phyloP scores from a whole-genome alignment of 2,113 vertebrate species.

The Marcusenius ussheri region DNA sequence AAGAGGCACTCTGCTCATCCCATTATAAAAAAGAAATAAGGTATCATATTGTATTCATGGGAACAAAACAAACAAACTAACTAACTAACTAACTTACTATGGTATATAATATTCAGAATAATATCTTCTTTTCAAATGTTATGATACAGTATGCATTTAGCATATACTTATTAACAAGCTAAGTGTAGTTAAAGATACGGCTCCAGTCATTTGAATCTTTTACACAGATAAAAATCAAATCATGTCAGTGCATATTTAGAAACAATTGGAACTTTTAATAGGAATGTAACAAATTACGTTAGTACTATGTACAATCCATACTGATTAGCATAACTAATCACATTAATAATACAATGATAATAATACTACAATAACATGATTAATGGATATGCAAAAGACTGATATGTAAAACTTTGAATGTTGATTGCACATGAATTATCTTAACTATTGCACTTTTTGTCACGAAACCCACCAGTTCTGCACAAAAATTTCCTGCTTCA shows the following conservation, averaged over 20 bases:
- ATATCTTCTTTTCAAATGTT: neutral
- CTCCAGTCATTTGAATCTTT: neutral
- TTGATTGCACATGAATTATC: neutral
- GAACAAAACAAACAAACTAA: neutral
- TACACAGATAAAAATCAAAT: neutral
- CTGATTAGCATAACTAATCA: neutral
- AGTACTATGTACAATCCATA: neutral
- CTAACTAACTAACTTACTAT: neutral
- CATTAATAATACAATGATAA: neutral
- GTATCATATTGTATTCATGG: neutral
- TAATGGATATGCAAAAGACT: neutral
- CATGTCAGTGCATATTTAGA: neutral
- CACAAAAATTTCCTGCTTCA: neutral
- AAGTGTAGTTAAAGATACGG: neutral
- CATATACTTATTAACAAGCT: neutral
- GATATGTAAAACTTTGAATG: neutral
- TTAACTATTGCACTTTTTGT: neutral
- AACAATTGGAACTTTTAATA: neutral
- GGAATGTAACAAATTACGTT: neutral
- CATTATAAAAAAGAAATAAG: neutral
- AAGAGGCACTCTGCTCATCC: neutral
- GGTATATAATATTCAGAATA: neutral
- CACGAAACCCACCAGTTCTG: neutral
- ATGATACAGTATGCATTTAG: neutral
- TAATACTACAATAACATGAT: neutral